Evolutionary conservation across 2,888 invertebrate species (phyloP), one percentile per base, ranked within the genome.

Genomic region (Hemithea aestivaria): DNA sequence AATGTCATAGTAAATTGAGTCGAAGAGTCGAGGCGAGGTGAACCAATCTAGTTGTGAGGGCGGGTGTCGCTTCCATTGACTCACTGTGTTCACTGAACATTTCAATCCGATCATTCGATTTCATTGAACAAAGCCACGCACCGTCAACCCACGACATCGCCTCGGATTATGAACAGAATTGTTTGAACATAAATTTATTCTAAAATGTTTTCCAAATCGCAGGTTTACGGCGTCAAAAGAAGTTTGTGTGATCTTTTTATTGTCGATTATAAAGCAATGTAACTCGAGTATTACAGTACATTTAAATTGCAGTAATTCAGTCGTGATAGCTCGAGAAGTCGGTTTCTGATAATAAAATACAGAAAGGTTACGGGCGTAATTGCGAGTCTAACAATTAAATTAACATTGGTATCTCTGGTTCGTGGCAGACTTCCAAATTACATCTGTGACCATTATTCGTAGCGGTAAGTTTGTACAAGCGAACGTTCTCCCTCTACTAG

Each of bases 51-150:
- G 48, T 48, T 39, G 12, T 47, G 43, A 47, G 50, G 50, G 40
- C 42, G 45, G 53, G 54, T 55, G 65, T 62, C 64, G 42, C 48
- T 53, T 55, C 55, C 51, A 49, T 48, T 54, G 56, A 62, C 46
- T 62, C 54, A 53, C 38, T 38, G 42, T 62, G 63, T 36, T 66
- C 72, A 66, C 41, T 72, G 72, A 70, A 60, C 68, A 70, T 56
- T 69, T 67, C 68, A 60, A 48, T 51, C 40, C 58, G 59, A 68
- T 70, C 63, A 65, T 70, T 66, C 63, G 46, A 51, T 60, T 54
- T 62, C 63, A 69, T 42, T 68, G 66, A 66, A 55, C 67, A 65
- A 57, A 57, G 56, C 48, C 50, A 58, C 56, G 56, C 53, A 51
- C 45, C 37, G 36, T 27, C 16, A 8, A 9, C 6, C 10, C n/a